Conservation (phyloP, 2,888 invertebrate genomes). For the Meandrusa payeni region DNA sequence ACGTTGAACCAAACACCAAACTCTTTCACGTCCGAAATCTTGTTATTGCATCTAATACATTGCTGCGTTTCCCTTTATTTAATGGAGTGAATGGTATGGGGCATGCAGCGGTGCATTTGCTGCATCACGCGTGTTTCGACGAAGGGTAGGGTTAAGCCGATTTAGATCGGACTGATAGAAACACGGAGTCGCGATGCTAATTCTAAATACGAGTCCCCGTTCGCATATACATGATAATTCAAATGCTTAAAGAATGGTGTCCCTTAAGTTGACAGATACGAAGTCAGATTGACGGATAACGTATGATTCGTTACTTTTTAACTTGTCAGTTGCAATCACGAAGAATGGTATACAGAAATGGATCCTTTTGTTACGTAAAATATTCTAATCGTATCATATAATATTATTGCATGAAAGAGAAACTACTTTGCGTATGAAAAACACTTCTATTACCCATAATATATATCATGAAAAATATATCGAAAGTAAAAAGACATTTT, state of each 20-base stretch:
- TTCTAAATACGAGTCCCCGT: conserved; percentile 60
- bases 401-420: too few species aligned
- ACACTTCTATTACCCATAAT: too few species aligned
- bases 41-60: conserved; percentile 39
- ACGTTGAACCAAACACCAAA: conserved; percentile 36
- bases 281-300: conserved; percentile 34
- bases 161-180: conserved; percentile 66
- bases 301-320: conserved; percentile 22
- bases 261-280: conserved; percentile 44
- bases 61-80: conserved; percentile 32
- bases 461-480: too few species aligned
- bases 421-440: too few species aligned
- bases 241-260: conserved; percentile 48
- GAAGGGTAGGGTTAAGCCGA: conserved; percentile 61
- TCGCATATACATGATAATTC: conserved; percentile 46
- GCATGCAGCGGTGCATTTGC: conserved; percentile 27
- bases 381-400: too few species aligned
- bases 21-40: conserved; percentile 24
- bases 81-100: conserved; percentile 19
- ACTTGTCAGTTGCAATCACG: conserved; percentile 1
- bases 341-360: conserved; percentile 44
- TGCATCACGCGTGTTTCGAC: conserved; percentile 35
- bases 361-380: too few species aligned
- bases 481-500: too few species aligned
- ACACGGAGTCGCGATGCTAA: conserved; percentile 54